phyloP scores from a whole-genome alignment of 2,113 vertebrate species.

The Melanotaenia duboulayi region DNA sequence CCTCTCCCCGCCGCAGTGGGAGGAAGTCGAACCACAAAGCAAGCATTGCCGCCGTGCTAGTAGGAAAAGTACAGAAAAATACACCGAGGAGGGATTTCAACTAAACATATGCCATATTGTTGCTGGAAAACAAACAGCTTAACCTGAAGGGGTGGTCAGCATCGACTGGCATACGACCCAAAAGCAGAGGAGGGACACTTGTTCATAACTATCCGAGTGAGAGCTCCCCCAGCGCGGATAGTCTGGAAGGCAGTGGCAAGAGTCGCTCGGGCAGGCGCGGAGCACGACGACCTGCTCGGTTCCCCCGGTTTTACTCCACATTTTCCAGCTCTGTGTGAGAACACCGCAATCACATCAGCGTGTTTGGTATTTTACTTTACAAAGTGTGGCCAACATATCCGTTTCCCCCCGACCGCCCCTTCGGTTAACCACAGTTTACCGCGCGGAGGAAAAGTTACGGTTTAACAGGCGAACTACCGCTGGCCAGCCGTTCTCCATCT shows the following conservation, averaged over 20 bases:
- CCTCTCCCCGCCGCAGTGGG: slow-evolving; percentile 72
- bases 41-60: slow-evolving; percentile 36
- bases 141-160: neutral
- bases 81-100: neutral
- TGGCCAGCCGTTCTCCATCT: slow-evolving; percentile 37
- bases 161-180: neutral
- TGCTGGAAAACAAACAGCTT: neutral
- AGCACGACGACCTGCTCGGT: slow-evolving; percentile 34
- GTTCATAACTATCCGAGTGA: neutral
- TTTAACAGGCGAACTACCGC: slow-evolving; percentile 11
- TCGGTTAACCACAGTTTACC: slow-evolving; percentile 23
- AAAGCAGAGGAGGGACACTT: slow-evolving; percentile 2
- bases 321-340: neutral
- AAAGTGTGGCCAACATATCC: too few relatives aligned
- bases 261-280: slow-evolving; percentile 25
- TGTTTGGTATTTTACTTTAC: neutral
- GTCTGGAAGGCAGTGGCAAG: slow-evolving; percentile 30
- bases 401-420: neutral
- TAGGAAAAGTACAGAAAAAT: slow-evolving; percentile 30
- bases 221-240: slow-evolving; percentile 16
- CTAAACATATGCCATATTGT: slow-evolving; percentile 24
- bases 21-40: slow-evolving; percentile 73
- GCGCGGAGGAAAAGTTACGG: slow-evolving; percentile 45
- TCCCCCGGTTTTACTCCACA: neutral
- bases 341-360: neutral